phyloP scores from a whole-genome alignment of 1,140 invertebrate genomes.

The Drosophila tani region DNA sequence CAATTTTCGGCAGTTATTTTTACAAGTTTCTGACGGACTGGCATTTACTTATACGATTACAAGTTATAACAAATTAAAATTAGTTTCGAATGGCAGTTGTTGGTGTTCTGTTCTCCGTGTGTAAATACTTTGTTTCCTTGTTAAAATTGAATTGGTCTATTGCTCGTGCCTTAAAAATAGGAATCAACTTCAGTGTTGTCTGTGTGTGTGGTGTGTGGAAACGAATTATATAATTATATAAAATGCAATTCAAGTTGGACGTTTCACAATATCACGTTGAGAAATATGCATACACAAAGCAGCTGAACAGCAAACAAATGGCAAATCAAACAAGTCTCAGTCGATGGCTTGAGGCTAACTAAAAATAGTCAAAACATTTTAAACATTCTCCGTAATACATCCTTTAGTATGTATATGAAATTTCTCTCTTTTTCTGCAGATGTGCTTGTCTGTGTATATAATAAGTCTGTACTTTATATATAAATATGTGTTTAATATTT shows the following conservation, averaged over 20 bases:
- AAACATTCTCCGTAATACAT: conserved; percentile 30
- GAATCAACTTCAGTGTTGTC: conserved; percentile 63
- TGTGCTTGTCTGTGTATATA: conserved; percentile 26
- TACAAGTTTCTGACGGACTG: conserved; percentile 73
- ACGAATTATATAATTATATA: conserved; percentile 50
- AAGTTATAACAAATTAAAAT: conserved; percentile 63
- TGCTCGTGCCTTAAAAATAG: conserved; percentile 75
- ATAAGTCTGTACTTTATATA: conserved; percentile 33
- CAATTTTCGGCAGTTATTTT: conserved; percentile 57
- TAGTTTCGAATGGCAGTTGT: conserved; percentile 74
- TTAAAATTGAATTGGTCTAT: conserved; percentile 78
- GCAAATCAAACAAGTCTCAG: conserved; percentile 54
- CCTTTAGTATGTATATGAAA: conserved; percentile 49
- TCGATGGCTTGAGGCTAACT: conserved; percentile 61
- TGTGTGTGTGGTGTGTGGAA: conserved; percentile 23
- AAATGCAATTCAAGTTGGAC: conserved; percentile 81
- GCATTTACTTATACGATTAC: conserved; percentile 33
- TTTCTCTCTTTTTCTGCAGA: conserved; percentile 25
- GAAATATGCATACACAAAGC: conserved; percentile 70
- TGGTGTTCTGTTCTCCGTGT: conserved; percentile 46
- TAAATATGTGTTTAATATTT: conserved; percentile 54
- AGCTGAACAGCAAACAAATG: conserved; percentile 64
- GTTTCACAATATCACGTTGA: conserved; percentile 79
- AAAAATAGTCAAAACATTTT: conserved; percentile 69
- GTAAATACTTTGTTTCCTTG: conserved; percentile 38